These are phyloP conservation scores for Bubalus kerabau DNA, from an alignment of 2,113 vertebrate species.

Conservation along the genomic window DNA sequence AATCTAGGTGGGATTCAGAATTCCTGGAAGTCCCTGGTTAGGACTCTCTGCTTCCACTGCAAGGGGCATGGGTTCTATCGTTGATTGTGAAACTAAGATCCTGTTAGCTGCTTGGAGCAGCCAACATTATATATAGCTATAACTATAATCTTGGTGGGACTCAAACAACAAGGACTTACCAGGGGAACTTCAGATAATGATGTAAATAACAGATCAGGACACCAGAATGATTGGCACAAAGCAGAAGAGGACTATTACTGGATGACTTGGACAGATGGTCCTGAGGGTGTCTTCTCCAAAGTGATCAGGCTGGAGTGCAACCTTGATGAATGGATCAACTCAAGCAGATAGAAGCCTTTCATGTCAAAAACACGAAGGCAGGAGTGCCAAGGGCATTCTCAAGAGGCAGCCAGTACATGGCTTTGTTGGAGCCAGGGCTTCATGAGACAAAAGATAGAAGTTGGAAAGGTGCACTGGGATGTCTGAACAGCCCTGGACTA, in stretches of 20 bases:
- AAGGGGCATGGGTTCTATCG: not conserved
- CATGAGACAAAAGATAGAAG: not conserved
- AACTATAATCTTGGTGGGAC: not conserved
- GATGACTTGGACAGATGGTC: not conserved
- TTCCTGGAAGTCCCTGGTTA: not conserved
- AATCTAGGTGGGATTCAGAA: not conserved
- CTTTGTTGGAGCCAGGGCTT: not conserved
- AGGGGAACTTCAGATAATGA: not conserved
- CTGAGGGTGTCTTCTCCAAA: not conserved
- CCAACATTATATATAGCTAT: not conserved
- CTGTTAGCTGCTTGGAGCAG: not conserved
- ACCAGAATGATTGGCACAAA: not conserved
- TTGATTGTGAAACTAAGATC: not conserved
- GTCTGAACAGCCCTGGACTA: not conserved
- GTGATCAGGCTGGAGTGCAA: not conserved
- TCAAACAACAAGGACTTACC: not conserved
- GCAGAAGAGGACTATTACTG: not conserved
- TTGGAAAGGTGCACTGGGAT: not conserved
- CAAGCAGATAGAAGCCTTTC: not conserved
- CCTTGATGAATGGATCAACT: not conserved
- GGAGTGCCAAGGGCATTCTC: not conserved
- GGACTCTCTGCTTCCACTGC: not conserved
- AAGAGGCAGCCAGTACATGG: not conserved
- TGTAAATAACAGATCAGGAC: not conserved
- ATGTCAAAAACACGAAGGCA: not conserved